Evolutionary conservation across 2,888 invertebrate genomes (phyloP), one percentile per base, ranked within the genome.

Genomic region (Melangyna quadrimaculata): DNA sequence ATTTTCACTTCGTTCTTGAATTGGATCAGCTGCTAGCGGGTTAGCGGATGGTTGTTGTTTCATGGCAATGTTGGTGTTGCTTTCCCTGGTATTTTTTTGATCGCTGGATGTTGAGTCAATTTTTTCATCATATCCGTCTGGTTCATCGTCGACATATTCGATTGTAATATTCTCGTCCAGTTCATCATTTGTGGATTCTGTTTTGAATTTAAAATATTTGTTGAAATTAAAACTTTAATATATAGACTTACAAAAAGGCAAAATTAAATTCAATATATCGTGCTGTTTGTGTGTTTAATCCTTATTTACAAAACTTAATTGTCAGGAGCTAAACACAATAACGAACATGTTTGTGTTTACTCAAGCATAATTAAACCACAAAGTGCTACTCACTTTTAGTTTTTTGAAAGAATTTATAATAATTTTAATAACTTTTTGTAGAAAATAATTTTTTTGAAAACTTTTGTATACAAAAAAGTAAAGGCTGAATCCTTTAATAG

Each of bases 121-220:
- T 73, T 82, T 87, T 48, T 83, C 87, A 7, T 83, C 87, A 63
- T 86, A 80, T 9, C 80, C 79, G 19, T 87, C 87, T 43, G 87
- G 87, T 27, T 89, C 89, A 29, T 90, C 89, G 82, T 90, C 90
- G 7, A 90, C 89, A 79, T 89, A 90, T 82, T 90, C 90, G 27
- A 90, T 89, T 55, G 90, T 89, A 43, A 89, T 89, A 75, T 89
- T 89, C 63, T 90, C 90, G 73, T 90, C 90, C 73, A 89, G 88
- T 53, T 90, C 90, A 48, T 89, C 88, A 75, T 87, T 86, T 43
- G 59, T 78, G 9, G 82, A 87, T 65, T 87, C 87, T 87, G 22
- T 65, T 37, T n/a, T 12, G 40, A 51, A n/a, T 27, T 14, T 24
- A 55, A 29, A 14, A 35, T 63, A 43, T 37, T 74, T 2, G 29